Base-by-base conservation (phyloP, 2,113 vertebrate species). In the Tinamus guttatus region DNA sequence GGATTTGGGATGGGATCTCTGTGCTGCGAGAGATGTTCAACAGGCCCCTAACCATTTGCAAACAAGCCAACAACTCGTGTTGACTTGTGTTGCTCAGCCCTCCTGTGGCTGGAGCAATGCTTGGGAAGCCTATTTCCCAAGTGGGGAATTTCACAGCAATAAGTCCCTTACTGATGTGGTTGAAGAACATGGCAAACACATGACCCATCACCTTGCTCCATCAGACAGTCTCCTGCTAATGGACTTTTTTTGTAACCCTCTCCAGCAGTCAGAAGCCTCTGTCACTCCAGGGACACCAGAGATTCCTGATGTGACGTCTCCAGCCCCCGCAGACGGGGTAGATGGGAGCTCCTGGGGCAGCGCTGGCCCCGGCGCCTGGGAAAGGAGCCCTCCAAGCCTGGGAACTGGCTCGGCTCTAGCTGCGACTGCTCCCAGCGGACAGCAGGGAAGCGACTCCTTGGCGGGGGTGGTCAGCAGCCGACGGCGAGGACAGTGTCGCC, bases 71-170 rank as follows among this genome's bases (percentile, higher is more conserved):
- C 95, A 97, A 97, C 88, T 91, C 90, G 63, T 69, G 85, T 81
- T 96, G 94, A 98, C 45, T 49, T 22, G 21, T 6, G 49, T 11
- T 49, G 21, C 49, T 12, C 49, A 24, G 49, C 21, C 32, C 91
- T 91, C 78, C 95, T 81, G 78, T 54, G 45, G 38, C 96, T 95
- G 97, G 97, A 96, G 93, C 83, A 71, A 74, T 4, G 81, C 94
- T 93, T 92, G 90, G 95, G 71, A 83, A 97, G 91, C 89, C 41
- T 93, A 64, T 97, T 97, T 96, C 95, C 96, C 96, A 92, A 96
- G 82, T 2, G 40, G 76, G 93, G 60, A 87, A 80, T 97, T 96
- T 62, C 88, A 89, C 93, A 94, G 91, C 92, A 56, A 79, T 28
- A 45, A 96, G 85, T 75, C 95, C 68, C 7, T 52, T 90, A 45